Percentiles rank a stretch among this genome's conserved stretches.
phyloP scores from a whole-genome alignment of 2,113 vertebrate species.

The Seriola quinqueradiata region DNA sequence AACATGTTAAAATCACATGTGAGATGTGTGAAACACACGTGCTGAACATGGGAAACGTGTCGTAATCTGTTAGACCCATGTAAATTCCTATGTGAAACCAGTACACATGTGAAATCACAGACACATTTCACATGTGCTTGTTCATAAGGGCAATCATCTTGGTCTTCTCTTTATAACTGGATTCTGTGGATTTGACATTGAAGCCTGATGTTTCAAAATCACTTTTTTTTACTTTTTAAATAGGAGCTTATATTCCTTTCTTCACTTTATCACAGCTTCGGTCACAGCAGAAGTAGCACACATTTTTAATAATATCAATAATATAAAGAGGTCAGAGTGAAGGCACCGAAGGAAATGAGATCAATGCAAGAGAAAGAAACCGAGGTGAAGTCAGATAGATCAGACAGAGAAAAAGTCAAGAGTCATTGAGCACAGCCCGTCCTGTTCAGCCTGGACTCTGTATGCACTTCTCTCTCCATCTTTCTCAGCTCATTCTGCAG shows the following conservation, averaged over 20 bases:
- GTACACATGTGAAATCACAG: too few species aligned
- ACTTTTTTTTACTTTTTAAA: neutral
- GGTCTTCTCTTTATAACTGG: neutral
- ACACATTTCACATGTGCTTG: too few species aligned
- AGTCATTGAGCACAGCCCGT: neutral
- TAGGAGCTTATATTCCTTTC: neutral
- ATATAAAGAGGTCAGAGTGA: neutral
- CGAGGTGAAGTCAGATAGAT: slow-evolving; percentile 9
- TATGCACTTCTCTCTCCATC: too few species aligned
- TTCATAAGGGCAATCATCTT: too few species aligned
- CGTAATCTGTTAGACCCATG: too few species aligned
- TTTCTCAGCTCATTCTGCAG: too few species aligned
- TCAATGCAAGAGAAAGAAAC: neutral
- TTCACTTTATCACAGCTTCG: neutral
- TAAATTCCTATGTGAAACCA: too few species aligned
- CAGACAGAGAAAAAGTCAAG: slow-evolving; percentile 22
- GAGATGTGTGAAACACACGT: too few species aligned
- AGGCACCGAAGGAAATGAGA: neutral
- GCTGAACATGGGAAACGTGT: too few species aligned
- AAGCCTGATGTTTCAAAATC: neutral
- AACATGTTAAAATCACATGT: too few species aligned
- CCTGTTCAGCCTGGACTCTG: neutral
- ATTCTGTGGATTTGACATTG: neutral
- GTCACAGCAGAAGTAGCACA: neutral
- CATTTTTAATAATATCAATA: slow-evolving; percentile 1